Conservation (phyloP, 2,797 vertebrate species). For the Cyprinodon diabolis region DNA sequence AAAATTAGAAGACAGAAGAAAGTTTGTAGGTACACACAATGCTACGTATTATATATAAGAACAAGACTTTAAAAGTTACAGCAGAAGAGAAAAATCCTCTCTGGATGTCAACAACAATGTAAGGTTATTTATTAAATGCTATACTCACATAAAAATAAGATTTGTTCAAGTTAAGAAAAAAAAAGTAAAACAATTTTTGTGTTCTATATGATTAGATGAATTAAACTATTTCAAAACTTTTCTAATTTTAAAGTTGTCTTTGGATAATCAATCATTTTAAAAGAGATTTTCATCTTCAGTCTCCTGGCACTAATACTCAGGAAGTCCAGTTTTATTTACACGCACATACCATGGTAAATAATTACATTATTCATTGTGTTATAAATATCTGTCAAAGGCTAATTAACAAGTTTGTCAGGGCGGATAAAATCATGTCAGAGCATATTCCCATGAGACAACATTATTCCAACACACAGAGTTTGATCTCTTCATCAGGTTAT, state of each 20-base stretch:
- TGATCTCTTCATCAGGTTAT: neutral
- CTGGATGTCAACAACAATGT: too few species aligned
- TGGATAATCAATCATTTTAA: neutral
- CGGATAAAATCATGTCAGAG: neutral
- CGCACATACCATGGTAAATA: too few species aligned
- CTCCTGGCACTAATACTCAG: neutral
- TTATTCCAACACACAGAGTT: neutral
- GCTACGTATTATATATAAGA: too few species aligned
- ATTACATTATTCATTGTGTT: neutral
- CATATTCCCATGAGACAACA: neutral
- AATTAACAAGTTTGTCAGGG: neutral
- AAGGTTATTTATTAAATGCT: too few species aligned
- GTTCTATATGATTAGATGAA: slow-evolving; percentile 13
- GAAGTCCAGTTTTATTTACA: neutral
- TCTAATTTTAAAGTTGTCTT: neutral
- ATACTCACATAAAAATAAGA: too few species aligned
- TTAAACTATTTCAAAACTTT: slow-evolving; percentile 2
- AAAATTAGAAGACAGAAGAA: too few species aligned
- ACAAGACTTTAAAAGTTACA: too few species aligned
- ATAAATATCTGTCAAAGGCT: neutral
- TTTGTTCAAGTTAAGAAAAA: too few species aligned
- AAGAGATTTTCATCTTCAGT: neutral
- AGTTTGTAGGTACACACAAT: too few species aligned
- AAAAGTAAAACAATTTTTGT: neutral
- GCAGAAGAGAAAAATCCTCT: too few species aligned